Conservation (phyloP, 2,797 vertebrate genomes). For the Sitta carolinensis region DNA sequence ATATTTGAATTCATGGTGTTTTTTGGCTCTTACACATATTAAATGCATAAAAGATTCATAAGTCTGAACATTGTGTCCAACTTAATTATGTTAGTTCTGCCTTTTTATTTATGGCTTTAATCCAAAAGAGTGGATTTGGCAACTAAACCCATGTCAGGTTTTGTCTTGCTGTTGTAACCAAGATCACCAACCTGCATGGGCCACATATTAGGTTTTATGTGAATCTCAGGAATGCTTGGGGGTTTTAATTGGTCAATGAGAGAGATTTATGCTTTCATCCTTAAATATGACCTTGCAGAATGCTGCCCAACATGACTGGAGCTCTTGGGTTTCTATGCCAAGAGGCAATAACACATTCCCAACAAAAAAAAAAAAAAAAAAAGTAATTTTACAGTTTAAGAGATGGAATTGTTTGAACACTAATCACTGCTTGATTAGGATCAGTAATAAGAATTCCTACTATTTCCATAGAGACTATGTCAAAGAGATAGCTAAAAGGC, state of each 20-base stretch:
- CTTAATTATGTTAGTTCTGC: background rate
- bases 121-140: background rate
- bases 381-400: background rate
- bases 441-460: background rate
- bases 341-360: background rate
- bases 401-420: background rate
- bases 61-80: background rate
- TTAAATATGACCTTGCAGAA: background rate
- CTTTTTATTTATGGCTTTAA: background rate
- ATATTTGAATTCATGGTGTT: background rate
- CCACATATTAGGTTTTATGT: background rate
- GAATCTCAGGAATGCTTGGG: background rate
- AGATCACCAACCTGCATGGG: background rate
- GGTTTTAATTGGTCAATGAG: background rate
- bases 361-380: background rate
- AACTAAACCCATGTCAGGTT: background rate
- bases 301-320: background rate
- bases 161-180: background rate
- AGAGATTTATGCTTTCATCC: background rate
- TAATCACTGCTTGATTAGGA: background rate
- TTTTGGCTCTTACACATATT: background rate
- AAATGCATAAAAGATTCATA: rapidly evolving
- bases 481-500: background rate
- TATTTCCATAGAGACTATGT: background rate
- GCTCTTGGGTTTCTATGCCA: background rate